Evolutionary conservation across 2,888 invertebrate species (phyloP).

Genomic region (Nudaria mundana): DNA sequence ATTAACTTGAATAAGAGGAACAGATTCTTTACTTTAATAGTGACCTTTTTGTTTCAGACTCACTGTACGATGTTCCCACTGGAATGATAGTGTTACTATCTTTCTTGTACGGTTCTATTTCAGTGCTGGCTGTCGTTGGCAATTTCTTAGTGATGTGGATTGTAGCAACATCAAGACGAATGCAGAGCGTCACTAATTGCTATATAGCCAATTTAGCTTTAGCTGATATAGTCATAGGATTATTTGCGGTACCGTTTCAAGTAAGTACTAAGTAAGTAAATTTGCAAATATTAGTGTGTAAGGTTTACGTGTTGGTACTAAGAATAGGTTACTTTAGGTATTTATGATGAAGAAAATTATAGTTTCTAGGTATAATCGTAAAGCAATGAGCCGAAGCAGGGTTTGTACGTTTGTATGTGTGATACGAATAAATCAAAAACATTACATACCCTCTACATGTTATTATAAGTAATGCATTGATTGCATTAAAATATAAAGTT

Average conservation of each 20-base stretch:
- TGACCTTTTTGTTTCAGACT: slow-evolving; percentile 65
- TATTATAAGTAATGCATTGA: too few species aligned
- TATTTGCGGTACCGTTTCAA: slow-evolving; percentile 91
- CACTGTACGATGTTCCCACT: slow-evolving; percentile 87
- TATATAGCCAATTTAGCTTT: slow-evolving; percentile 93
- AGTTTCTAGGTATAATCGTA: too few species aligned
- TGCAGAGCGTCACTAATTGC: slow-evolving; percentile 92
- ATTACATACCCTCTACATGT: too few species aligned
- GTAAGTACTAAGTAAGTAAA: slow-evolving; percentile 40
- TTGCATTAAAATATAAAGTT: too few species aligned
- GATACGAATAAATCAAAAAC: too few species aligned
- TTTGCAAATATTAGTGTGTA: neutral
- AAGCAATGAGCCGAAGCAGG: too few species aligned
- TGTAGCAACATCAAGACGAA: slow-evolving; percentile 87
- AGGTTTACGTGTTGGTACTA: neutral
- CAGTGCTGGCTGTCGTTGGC: slow-evolving; percentile 89
- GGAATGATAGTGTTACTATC: slow-evolving; percentile 88
- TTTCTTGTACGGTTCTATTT: slow-evolving; percentile 90
- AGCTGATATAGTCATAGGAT: slow-evolving; percentile 92
- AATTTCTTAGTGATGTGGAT: slow-evolving; percentile 94
- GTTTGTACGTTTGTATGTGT: too few species aligned
- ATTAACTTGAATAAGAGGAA: neutral
- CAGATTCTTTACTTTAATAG: neutral
- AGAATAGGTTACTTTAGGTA: too few species aligned
- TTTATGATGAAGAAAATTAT: too few species aligned